Evolutionary conservation across 1,140 invertebrate genomes (phyloP).

Genomic region (Sipha flava): DNA sequence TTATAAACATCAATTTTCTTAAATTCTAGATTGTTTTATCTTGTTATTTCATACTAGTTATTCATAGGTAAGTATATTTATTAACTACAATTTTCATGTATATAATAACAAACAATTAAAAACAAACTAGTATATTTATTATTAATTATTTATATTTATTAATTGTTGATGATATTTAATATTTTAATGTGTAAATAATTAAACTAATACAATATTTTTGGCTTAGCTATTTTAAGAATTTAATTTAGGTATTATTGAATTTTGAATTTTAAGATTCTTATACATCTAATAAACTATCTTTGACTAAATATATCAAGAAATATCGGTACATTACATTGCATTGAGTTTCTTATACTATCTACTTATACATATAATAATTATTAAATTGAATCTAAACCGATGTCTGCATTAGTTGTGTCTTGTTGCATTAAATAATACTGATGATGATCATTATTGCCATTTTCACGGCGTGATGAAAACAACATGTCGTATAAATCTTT

Average conservation of each 20-base stretch:
- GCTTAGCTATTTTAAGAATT: no score
- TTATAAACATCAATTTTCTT: no score
- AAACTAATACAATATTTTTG: no score
- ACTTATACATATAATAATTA: neutral
- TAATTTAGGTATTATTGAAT: no score
- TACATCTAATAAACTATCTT: neutral
- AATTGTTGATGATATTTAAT: neutral
- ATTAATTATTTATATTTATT: neutral
- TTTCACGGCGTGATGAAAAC: neutral
- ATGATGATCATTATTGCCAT: neutral
- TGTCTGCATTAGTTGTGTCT: neutral
- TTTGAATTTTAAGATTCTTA: neutral
- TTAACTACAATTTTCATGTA: no score
- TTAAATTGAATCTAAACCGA: neutral
- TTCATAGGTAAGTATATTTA: no score
- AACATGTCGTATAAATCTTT: constrained; percentile 2
- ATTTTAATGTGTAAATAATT: no score
- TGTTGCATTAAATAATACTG: neutral
- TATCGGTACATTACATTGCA: no score
- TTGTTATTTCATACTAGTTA: no score
- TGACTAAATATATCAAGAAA: neutral
- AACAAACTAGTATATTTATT: neutral
- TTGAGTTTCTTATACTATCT: no score
- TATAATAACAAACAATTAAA: neutral
- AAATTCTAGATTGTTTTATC: no score